These are phyloP conservation scores for Eciton burchellii DNA, from an alignment of 1,140 invertebrate genomes.

Conservation along the genomic window DNA sequence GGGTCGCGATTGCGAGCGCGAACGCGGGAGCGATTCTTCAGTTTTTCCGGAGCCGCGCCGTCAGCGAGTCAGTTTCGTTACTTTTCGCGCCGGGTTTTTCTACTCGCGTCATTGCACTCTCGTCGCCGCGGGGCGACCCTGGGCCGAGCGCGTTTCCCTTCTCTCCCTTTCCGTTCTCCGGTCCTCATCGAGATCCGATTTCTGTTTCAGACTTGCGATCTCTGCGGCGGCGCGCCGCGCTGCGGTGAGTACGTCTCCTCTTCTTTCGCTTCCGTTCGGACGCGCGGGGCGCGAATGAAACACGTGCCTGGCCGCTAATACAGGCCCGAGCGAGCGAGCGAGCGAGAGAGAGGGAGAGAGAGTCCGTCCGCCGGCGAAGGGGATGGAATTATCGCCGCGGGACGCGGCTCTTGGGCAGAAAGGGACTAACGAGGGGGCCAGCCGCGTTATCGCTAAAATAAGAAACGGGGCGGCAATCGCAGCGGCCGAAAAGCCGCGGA, in stretches of 20 bases:
- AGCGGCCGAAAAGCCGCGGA: too few relatives aligned
- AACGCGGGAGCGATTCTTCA: slow-evolving; percentile 22
- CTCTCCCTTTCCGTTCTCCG: too few relatives aligned
- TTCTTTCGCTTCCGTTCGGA: slow-evolving; percentile 55
- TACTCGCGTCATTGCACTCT: too few relatives aligned
- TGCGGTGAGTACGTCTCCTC: slow-evolving; percentile 64
- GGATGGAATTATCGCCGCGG: background rate
- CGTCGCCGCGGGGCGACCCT: too few relatives aligned
- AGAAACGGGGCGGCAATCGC: slow-evolving; percentile 4
- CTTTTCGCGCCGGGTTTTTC: too few relatives aligned
- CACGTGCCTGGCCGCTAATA: too few relatives aligned
- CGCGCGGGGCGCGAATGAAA: too few relatives aligned
- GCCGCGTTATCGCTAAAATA: slow-evolving; percentile 8
- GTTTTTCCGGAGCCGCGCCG: background rate
- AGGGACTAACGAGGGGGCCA: background rate
- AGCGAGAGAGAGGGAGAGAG: too few relatives aligned
- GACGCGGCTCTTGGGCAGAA: background rate
- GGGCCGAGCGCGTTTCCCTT: too few relatives aligned
- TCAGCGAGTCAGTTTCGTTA: too few relatives aligned
- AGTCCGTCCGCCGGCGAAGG: background rate
- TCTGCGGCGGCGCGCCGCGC: slow-evolving; percentile 59
- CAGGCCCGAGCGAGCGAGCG: too few relatives aligned
- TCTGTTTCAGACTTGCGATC: slow-evolving; percentile 67
- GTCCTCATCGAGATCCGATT: slow-evolving; percentile 65
- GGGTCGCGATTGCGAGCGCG: slow-evolving; percentile 13